Conservation (phyloP, 2,888 invertebrate species). For the Anagyrus pseudococci region DNA sequence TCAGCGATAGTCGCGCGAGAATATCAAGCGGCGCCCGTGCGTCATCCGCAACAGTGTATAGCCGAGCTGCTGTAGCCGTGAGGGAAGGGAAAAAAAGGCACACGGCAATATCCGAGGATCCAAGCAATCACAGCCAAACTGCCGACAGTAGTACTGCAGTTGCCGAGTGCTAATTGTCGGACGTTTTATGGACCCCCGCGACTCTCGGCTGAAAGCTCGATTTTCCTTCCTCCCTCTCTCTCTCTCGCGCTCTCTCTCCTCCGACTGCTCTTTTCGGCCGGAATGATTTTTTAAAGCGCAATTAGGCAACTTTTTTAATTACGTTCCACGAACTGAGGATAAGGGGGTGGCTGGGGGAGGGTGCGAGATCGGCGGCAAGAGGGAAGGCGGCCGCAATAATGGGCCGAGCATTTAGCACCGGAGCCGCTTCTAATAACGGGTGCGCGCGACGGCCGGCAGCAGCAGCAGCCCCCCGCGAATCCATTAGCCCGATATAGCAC, state of each 20-base stretch:
- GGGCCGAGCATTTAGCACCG: slow-evolving; percentile 14
- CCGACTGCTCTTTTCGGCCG: not conserved
- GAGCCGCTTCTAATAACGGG: slow-evolving; percentile 21
- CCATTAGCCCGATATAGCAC: slow-evolving; percentile 22
- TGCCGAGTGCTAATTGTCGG: slow-evolving; percentile 30
- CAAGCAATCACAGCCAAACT: too few relatives aligned
- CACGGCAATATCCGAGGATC: too few relatives aligned
- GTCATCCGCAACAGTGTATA: too few relatives aligned
- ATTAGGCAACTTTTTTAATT: slow-evolving; percentile 32
- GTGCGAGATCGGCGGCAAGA: too few relatives aligned
- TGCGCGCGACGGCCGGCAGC: not conserved
- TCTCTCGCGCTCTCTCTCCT: not conserved
- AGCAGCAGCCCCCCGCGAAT: slow-evolving; percentile 4
- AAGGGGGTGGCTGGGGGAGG: too few relatives aligned
- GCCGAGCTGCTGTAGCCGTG: too few relatives aligned
- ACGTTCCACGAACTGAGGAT: not conserved
- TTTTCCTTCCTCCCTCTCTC: too few relatives aligned
- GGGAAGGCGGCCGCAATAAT: slow-evolving; percentile 17
- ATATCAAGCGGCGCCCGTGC: too few relatives aligned
- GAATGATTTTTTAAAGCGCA: slow-evolving; percentile 34
- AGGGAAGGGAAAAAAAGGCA: too few relatives aligned
- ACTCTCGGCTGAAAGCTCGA: slow-evolving; percentile 4
- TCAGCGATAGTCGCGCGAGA: too few relatives aligned
- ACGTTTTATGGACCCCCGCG: slow-evolving; percentile 18
- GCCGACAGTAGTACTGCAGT: slow-evolving; percentile 1